Base-by-base conservation (phyloP, 2,113 vertebrate species). In the Prolemur simus region DNA sequence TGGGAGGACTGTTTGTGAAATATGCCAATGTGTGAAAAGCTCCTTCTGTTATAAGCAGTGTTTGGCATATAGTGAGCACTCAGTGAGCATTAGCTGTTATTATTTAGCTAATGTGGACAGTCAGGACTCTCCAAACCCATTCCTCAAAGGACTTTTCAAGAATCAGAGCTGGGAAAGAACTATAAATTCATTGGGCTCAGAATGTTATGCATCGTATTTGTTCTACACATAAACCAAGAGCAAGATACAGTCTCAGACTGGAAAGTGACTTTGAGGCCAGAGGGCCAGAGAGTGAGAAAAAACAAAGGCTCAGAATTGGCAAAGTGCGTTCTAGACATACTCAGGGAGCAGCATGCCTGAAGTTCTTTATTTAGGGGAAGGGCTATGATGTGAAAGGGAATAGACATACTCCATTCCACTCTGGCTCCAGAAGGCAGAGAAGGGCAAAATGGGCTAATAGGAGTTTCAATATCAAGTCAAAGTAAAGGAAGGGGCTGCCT, bases 271-370 rank as follows among this genome's bases (percentile, higher is more conserved):
- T 64, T 52, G 58, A 73, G 71, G 45, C 39, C 11, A 45, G 18
- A 49, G 27, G 47, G 25, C n/a, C 34, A 58, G 45, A 45, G 45
- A 39, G 5, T 21, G 2, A 52, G 4, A 54, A 29, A 20, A 34
- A 68, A 18, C 63, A 45, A 25, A 74, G 54, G 1, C 21, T 8
- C 2, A 10, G 11, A 1, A 4, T 18, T 32, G 71, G 42, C 74
- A 47, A 73, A 37, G 32, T 21, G 6, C 34, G 21, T 3, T 17
- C 37, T 0, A 20, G 2, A 2, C 0, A 0, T 8, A 5, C 12
- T 69, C 52, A 32, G 86, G 89, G 73, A 56, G 14, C 56, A 86
- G 56, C 39, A 29, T 34, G 71, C 29, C 52, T 71, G 15, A 32
- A 71, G 37, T 60, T 54, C 37, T 82, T 60, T 34, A 52, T 45